A percentile compares a stretch with the other conserved stretches of the same genome.
phyloP scores from a whole-genome alignment of 2,888 invertebrate species.

The Tolmerus cingulatus region DNA sequence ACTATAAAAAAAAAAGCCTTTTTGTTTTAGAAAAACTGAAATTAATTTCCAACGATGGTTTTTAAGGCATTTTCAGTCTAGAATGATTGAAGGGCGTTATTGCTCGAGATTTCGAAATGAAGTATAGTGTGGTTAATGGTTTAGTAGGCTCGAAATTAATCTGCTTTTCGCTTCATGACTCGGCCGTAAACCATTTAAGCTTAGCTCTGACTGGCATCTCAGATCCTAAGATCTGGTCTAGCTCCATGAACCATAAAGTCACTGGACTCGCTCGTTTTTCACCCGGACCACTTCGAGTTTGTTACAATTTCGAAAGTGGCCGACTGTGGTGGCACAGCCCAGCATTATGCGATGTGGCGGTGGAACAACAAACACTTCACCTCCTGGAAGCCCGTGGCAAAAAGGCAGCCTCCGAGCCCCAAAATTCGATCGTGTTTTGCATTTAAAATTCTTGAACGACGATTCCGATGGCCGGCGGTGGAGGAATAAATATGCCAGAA shows the following conservation, averaged over 20 bases:
- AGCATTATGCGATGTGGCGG: background rate
- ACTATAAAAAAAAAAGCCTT: too few species aligned
- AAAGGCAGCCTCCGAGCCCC: background rate
- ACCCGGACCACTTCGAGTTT: background rate
- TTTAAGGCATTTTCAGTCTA: background rate
- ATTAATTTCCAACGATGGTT: background rate
- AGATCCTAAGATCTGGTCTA: background rate
- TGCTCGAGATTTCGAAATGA: background rate
- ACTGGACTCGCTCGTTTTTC: background rate
- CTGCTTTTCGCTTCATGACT: background rate
- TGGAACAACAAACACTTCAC: background rate
- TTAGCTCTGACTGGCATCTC: background rate
- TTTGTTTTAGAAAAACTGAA: too few species aligned
- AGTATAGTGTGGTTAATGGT: background rate
- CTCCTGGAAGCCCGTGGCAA: background rate
- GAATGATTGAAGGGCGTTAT: background rate
- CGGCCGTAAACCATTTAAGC: background rate
- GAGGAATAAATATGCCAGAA: background rate
- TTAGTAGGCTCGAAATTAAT: background rate
- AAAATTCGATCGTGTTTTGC: conserved; percentile 2
- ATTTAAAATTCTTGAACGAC: background rate
- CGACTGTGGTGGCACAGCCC: background rate
- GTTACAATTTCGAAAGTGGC: background rate
- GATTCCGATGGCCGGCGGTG: background rate
- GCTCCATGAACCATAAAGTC: background rate